Percentiles rank a stretch among this genome's conserved stretches.
Evolutionary conservation across 1,140 invertebrate species (phyloP).

Genomic region (Parasteatoda tepidariorum): DNA sequence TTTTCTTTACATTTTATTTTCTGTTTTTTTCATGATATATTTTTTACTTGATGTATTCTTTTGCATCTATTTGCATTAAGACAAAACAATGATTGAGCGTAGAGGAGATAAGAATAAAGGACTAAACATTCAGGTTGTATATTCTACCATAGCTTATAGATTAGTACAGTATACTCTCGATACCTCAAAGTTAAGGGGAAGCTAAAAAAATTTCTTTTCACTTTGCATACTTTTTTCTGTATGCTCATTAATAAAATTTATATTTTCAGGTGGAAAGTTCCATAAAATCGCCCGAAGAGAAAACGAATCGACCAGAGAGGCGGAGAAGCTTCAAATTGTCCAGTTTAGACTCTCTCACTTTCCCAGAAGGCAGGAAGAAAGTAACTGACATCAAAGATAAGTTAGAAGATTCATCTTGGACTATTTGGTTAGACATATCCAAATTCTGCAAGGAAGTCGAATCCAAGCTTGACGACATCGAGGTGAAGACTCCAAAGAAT

Average conservation of each 20-base stretch:
- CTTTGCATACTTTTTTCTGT: too few relatives aligned
- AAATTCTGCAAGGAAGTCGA: conserved; percentile 58
- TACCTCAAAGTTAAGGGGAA: too few relatives aligned
- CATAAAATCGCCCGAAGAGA: conserved; percentile 9
- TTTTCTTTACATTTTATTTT: too few relatives aligned
- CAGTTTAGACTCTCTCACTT: neutral
- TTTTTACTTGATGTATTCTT: too few relatives aligned
- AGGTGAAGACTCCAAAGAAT: conserved; percentile 27
- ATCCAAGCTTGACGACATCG: conserved; percentile 36
- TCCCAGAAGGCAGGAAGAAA: conserved; percentile 33
- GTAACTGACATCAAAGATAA: conserved; percentile 44
- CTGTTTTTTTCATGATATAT: too few relatives aligned
- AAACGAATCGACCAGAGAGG: conserved; percentile 2
- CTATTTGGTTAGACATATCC: conserved; percentile 48
- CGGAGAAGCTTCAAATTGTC: conserved; percentile 35
- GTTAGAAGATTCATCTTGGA: conserved; percentile 46
- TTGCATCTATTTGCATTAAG: too few relatives aligned
- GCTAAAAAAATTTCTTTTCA: neutral
- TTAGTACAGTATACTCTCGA: too few relatives aligned
- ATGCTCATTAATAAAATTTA: too few relatives aligned
- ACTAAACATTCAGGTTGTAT: too few relatives aligned
- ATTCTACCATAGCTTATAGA: too few relatives aligned
- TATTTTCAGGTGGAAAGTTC: conserved; percentile 25
- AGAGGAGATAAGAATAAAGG: too few relatives aligned
- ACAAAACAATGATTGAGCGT: too few relatives aligned